These are phyloP conservation scores for Congeria kusceri DNA, from an alignment of 2,888 invertebrate genomes.

Conservation along the genomic window DNA sequence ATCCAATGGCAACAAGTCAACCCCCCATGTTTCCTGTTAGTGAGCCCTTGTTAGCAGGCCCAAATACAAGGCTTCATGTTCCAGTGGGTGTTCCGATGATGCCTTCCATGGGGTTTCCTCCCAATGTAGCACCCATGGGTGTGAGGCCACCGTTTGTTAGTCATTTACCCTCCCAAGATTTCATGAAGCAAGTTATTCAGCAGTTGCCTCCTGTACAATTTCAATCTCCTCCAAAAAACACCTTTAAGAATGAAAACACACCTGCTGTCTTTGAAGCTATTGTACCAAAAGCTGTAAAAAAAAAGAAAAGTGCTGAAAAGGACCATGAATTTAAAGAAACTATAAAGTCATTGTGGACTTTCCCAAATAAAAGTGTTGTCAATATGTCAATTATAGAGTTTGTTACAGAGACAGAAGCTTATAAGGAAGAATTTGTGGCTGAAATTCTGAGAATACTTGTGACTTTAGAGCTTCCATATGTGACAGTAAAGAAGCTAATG, in stretches of 20 bases:
- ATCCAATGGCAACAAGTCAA: conserved; percentile 1
- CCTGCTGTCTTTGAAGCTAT: conserved; percentile 10
- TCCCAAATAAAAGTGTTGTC: conserved; percentile 50
- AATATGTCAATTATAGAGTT: conserved; percentile 54
- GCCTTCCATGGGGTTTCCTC: background rate
- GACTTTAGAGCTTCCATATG: conserved; percentile 54
- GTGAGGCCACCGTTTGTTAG: conserved; percentile 7
- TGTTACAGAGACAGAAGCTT: conserved; percentile 56
- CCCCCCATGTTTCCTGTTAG: conserved; percentile 1
- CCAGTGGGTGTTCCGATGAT: conserved; percentile 27
- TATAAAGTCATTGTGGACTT: conserved; percentile 52
- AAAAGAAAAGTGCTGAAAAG: conserved; percentile 22
- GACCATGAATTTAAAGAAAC: conserved; percentile 53
- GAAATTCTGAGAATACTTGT: conserved; percentile 54
- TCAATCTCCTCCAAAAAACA: conserved; percentile 5
- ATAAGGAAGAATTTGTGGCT: conserved; percentile 58
- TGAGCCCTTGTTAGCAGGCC: background rate
- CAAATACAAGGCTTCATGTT: background rate
- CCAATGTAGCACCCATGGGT: background rate
- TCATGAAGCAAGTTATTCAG: conserved; percentile 42
- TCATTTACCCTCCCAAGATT: conserved; percentile 38
- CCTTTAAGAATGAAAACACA: conserved; percentile 35
- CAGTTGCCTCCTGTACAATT: conserved; percentile 19
- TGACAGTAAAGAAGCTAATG: conserved; percentile 55
- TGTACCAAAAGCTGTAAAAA: conserved; percentile 5